Percentiles rank a stretch among this genome's conserved stretches.
phyloP scores from a whole-genome alignment of 2,113 vertebrate species.

The Hystrix brachyura region DNA sequence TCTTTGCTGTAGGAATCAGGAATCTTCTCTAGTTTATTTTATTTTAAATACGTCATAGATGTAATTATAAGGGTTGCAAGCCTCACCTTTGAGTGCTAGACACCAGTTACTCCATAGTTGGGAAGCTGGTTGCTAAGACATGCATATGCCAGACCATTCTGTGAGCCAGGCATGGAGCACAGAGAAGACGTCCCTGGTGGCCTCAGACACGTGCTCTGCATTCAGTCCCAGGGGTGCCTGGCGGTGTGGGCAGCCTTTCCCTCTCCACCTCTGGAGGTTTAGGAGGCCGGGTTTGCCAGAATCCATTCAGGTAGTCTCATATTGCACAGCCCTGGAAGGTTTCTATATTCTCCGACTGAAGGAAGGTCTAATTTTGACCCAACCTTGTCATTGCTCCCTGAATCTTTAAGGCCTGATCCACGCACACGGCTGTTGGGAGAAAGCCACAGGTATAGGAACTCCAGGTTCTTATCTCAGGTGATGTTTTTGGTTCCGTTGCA shows the following conservation, averaged over 20 bases:
- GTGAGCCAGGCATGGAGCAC: background rate
- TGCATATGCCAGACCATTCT: background rate
- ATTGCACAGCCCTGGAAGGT: background rate
- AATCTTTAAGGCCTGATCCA: background rate
- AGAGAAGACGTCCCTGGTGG: background rate
- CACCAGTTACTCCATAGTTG: background rate
- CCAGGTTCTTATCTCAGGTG: background rate
- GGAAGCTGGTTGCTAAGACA: background rate
- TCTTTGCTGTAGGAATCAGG: background rate
- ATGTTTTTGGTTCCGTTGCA: background rate
- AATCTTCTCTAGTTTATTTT: slow-evolving; percentile 4
- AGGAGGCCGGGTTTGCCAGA: background rate
- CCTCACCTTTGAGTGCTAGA: background rate
- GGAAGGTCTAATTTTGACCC: background rate
- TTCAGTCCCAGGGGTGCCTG: background rate
- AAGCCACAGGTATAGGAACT: background rate
- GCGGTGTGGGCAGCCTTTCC: background rate
- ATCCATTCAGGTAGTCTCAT: background rate
- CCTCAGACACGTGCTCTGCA: background rate
- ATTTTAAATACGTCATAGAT: background rate
- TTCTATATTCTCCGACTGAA: background rate
- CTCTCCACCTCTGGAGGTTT: background rate
- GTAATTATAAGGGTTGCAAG: background rate
- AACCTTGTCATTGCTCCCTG: background rate
- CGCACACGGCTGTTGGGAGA: background rate